Evolutionary conservation across 53 echinoderm and acorn worm genomes (phyloP), one percentile per base, ranked within the genome.

Genomic region (Mesocentrotus franciscanus): DNA sequence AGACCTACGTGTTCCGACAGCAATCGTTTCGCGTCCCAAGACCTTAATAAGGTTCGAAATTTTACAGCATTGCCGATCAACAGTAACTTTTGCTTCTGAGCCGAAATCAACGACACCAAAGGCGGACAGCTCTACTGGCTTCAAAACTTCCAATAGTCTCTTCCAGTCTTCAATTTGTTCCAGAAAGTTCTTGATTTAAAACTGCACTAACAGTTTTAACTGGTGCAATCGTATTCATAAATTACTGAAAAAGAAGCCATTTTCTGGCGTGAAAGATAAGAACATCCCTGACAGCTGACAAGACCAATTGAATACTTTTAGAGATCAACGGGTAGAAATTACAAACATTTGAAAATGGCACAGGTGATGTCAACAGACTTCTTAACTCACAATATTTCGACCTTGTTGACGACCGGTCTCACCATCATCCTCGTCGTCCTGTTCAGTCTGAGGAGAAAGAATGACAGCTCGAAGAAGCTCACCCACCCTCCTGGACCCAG

Each of bases 381-480:
- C 29, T 72, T 92, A 27, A 61, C 62, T 22, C 71, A 56, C 42
- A 39, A 74, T 68, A 42, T 56, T 10, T 49, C 75, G 49, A 60
- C 83, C 12, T 17, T 93, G 22, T 30, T 93, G 60, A 93, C 93
- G 1, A 81, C 93, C 0, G 93, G 58, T 17, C 81, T 93, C 8
- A 93, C 93, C 29, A 56, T 81, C 32, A 56, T 93, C 60, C 81
- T 93, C 34, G 33, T 79, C 39, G 83, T 81, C 39, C 59, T 93
- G 8, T 93, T 62, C 61, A 18, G 81, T 33, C 33, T 93, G 9
- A 60, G 9, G 13, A 34, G 57, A 11, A 61, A 55, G 10, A 61
- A 68, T 3, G 68, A 39, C 33, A 20, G 35, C 24, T 71, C 55
- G 35, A 59, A 58, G 61, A 93, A 93, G 78, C 30, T 26, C 14